Base-by-base conservation (phyloP, 2,113 vertebrate genomes). In the Poicephalus meyeri region DNA sequence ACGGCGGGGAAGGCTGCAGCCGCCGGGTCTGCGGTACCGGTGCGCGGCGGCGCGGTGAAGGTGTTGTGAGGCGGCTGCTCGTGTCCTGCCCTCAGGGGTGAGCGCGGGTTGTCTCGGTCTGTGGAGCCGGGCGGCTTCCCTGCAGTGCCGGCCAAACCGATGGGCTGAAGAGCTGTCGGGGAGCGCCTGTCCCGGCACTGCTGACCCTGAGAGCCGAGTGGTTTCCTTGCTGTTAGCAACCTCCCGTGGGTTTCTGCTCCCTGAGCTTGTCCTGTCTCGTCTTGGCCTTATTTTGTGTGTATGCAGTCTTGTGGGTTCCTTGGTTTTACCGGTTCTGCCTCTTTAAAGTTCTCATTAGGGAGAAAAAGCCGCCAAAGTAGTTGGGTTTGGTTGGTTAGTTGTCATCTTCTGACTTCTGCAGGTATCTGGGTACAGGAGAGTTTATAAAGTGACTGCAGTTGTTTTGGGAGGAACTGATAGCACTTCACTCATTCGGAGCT, bases 121-220 rank as follows among this genome's bases (percentile, higher is more conserved):
- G 28, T 6, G 78, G 16, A 11, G 70, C 9, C 37, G 10, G 35
- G 2, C 13, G 70, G 39, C 9, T 17, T 8, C 63, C 10, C 26
- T 9, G 76, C 24, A 2, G 33, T 11, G 4, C 3, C 2, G 10
- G 60, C 12, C 76, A 2, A 17, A 24, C 3, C 1, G 25, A 8
- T 5, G 46, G 12, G 66, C n/a, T 1, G 9, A 13, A 29, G 44
- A 24, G 69, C 25, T 1, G 39, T 39, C 21, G 42, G 37, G 24
- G 6, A 13, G 52, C 10, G 31, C 15, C 16, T 8, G 18, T 6
- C 21, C 14, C 21, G 17, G 46, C 15, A 1, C n/a, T 5, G 58
- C 49, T 35, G 66, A 31, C 14, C 5, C 28, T 11, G 41, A 26
- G 19, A 50, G 39, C 17, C 47, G 7, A 33, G 29, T 4, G 31